Base-by-base conservation (phyloP, 2,113 vertebrate species). In the Passer montanus region DNA sequence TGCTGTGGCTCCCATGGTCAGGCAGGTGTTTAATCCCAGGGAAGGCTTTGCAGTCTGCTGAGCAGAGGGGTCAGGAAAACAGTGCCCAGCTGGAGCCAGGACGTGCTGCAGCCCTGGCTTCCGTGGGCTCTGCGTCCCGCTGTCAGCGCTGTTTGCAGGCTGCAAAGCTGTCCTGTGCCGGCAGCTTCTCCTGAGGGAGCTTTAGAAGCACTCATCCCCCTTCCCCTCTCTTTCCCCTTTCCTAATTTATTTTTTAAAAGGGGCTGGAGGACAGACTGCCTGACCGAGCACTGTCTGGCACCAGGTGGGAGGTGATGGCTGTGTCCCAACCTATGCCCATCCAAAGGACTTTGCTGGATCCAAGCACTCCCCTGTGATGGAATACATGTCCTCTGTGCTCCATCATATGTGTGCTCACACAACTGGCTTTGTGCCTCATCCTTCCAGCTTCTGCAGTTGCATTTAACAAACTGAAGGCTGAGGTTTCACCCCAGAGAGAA, bases 401-500 rank as follows among this genome's bases (percentile, higher is more conserved):
- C 87, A 91, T 89, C 53, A 4, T 44, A 11, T 6, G 31, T 60
- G 3, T 58, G 74, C 93, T 93, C 77, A 76, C 91, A 93, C 88
- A 93, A 60, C 62, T 26, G 64, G 26, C 53, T 84, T 82, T 91
- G 81, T 95, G 89, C 89, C 77, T 94, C 91, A 94, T 46, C 46
- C 84, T 49, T 58, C 20, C 21, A 43, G 62, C 81, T 92, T 92
- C 84, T 89, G 44, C 20, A 27, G n/a, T 87, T 23, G 5, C 41
- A 13, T 58, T 94, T 84, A 94, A 79, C 82, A 59, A 93, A 58
- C 53, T 27, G 23, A 79, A 87, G 89, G 52, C 87, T 91, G 94
- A 95, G 63, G 62, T 95, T 95, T 96, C 87, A 79, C 67, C 82
- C 93, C 74, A 66, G 67, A 63, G 89, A 87, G 89, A 93, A 67